A percentile compares a stretch with the other conserved stretches of the same genome.
Conservation (phyloP, 2,797 vertebrate species). For the Hyperoplus lanceolatus region DNA sequence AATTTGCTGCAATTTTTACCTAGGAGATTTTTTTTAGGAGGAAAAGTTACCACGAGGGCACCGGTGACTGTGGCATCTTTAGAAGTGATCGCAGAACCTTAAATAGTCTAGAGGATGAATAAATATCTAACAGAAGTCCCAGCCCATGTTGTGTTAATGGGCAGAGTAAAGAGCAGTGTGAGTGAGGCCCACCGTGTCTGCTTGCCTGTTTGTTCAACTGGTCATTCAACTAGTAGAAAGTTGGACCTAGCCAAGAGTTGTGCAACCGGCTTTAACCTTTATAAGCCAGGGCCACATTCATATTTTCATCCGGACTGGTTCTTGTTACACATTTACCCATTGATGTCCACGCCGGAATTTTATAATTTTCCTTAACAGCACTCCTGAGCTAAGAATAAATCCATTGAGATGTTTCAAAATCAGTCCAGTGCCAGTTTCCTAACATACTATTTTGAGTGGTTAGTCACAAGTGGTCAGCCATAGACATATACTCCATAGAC, state of each 20-base stretch:
- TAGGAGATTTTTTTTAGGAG: neutral
- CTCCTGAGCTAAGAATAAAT: too few species aligned
- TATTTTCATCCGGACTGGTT: too few species aligned
- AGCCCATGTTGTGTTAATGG: slow-evolving; percentile 3
- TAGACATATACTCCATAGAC: too few species aligned
- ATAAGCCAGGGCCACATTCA: too few species aligned
- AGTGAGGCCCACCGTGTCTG: neutral
- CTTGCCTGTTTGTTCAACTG: slow-evolving; percentile 57
- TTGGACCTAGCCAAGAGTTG: slow-evolving; percentile 36
- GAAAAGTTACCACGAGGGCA: neutral
- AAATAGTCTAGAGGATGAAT: neutral
- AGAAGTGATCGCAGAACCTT: neutral
- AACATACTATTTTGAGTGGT: too few species aligned
- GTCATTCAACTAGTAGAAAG: slow-evolving; percentile 60
- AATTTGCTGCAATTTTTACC: too few species aligned
- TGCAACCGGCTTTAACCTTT: slow-evolving; percentile 28
- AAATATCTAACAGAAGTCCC: neutral
- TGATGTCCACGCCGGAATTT: too few species aligned
- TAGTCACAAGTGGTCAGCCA: too few species aligned
- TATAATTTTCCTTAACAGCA: too few species aligned
- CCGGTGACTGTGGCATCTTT: neutral
- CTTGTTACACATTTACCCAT: too few species aligned
- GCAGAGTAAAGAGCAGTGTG: neutral
- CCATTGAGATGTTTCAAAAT: too few species aligned
- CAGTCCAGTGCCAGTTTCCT: too few species aligned